Percentiles rank a stretch among this genome's conserved stretches.
Conservation (phyloP, 2,888 invertebrate genomes). For the Ophion slaviceki region DNA sequence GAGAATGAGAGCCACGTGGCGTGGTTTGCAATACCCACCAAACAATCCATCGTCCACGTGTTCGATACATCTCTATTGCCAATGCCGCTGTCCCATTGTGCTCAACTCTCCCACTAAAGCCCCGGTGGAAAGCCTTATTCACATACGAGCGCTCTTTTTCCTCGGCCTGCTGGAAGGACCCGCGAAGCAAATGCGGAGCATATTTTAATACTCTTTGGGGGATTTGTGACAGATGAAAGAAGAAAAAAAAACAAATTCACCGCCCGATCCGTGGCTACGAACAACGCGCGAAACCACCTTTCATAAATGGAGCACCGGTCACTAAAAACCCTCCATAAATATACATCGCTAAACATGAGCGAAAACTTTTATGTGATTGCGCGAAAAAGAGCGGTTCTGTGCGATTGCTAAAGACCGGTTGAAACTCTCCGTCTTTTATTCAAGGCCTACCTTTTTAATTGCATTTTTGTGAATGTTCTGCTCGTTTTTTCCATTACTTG, state of each 20-base stretch:
- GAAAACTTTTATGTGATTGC: background rate
- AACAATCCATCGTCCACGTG: constrained; percentile 51
- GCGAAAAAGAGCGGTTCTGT: background rate
- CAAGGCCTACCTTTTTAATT: background rate
- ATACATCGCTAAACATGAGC: background rate
- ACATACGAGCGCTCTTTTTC: constrained; percentile 25
- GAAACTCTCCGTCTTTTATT: background rate
- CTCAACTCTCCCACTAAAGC: constrained; percentile 32
- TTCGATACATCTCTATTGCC: constrained; percentile 54
- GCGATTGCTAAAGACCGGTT: background rate
- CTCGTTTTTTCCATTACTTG: no score
- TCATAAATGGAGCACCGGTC: constrained; percentile 7
- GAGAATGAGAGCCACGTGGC: constrained; percentile 49
- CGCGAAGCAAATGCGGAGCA: constrained; percentile 34
- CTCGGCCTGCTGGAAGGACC: constrained; percentile 28
- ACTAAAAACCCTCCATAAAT: constrained; percentile 7
- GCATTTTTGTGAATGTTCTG: no score
- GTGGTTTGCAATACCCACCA: constrained; percentile 29
- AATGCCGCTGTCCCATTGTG: constrained; percentile 32
- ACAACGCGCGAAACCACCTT: background rate
- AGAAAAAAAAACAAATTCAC: constrained; percentile 9
- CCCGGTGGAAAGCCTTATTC: constrained; percentile 35
- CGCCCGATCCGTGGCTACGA: constrained; percentile 8
- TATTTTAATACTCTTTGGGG: constrained; percentile 37
- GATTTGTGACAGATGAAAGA: constrained; percentile 29